Base-by-base conservation (phyloP, 2,113 vertebrate genomes). In the Bubalus kerabau region DNA sequence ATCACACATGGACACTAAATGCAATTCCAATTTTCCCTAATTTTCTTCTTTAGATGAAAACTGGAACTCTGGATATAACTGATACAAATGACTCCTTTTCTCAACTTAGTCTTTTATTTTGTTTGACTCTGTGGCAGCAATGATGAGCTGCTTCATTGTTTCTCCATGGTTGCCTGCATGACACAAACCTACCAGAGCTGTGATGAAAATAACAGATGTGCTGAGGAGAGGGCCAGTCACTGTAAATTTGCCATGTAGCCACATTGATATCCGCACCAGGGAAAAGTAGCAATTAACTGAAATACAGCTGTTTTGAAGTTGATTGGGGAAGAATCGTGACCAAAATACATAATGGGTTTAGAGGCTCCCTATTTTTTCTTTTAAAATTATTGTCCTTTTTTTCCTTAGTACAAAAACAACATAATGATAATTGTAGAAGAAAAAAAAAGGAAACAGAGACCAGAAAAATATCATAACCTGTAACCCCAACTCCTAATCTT, bases 241-340 rank as follows among this genome's bases (percentile, higher is more conserved):
- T 97, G 57, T 84, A 67, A 87, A 60, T 6, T 15, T 3, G 0
- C 57, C 23, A 17, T 5, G 7, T 83, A 86, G 5, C 82, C 32
- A 84, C 86, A 11, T 0, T 54, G 50, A 50, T 48, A 15, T 48
- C 48, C 46, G 82, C 30, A 64, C 48, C 24, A 28, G 56, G 64
- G 57, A 87, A 32, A 50, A 40, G 32, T 30, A n/a, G 82, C 12
- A 52, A 78, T 85, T 36, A 87, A 40, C 82, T 52, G 62, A 97
- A 89, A 93, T 91, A 82, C 43, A 97, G 92, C 84, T 92, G 90
- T 93, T 96, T 88, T 60, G 64, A 95, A 92, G 57, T 59, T 80
- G 87, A 64, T 85, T 96, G 74, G 90, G 90, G 87, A 60, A 50
- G 67, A 86, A 93, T 59, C 2, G 5, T 48, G 48, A 87, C 86